Conservation (phyloP, 2,888 invertebrate species). For the Leucania comma region DNA sequence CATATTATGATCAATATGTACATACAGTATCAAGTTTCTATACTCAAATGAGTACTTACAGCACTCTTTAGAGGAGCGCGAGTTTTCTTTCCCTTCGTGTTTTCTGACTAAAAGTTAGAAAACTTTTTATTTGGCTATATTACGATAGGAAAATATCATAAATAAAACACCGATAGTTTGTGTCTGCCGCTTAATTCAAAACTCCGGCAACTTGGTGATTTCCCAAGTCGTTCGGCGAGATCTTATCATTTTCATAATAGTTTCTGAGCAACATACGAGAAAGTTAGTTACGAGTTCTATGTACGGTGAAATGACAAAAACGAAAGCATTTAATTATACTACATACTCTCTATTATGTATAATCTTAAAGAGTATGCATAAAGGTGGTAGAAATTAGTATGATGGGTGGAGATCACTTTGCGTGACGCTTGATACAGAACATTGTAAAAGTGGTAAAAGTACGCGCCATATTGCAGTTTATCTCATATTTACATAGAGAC, state of each 20-base stretch:
- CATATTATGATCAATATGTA: too few species aligned
- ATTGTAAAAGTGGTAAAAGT: constrained; percentile 57
- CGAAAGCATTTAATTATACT: constrained; percentile 77
- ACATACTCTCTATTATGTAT: constrained; percentile 73
- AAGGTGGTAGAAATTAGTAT: constrained; percentile 61
- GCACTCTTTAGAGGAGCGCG: too few species aligned
- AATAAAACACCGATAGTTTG: too few species aligned
- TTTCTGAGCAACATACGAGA: constrained; percentile 49
- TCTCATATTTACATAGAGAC: constrained; percentile 46
- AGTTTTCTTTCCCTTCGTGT: too few species aligned
- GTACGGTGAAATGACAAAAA: constrained; percentile 69
- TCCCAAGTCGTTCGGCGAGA: constrained; percentile 44
- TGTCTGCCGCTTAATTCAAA: constrained; percentile 11
- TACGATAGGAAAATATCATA: too few species aligned
- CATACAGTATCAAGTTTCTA: too few species aligned
- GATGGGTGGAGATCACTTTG: constrained; percentile 63
- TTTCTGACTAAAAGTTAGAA: too few species aligned
- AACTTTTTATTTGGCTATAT: too few species aligned
- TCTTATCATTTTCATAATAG: constrained; percentile 49
- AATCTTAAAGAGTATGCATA: constrained; percentile 71
- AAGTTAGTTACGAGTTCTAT: constrained; percentile 60
- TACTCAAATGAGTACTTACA: too few species aligned
- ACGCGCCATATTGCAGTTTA: constrained; percentile 44
- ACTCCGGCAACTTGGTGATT: constrained; percentile 16
- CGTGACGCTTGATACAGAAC: constrained; percentile 64